Evolutionary conservation across 2,888 invertebrate genomes (phyloP).

Genomic region (Sarcophaga carnaria): DNA sequence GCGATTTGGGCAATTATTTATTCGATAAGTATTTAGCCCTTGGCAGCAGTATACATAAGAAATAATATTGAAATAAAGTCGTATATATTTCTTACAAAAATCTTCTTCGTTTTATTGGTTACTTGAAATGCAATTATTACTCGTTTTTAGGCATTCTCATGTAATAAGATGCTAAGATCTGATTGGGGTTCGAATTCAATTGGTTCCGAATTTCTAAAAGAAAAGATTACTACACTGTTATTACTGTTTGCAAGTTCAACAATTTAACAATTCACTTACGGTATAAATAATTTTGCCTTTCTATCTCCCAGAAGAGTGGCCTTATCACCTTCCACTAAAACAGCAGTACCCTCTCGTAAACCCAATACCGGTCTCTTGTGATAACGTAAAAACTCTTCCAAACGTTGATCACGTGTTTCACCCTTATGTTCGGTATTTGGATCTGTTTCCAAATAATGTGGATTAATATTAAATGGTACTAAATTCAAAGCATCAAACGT

Average conservation of each 20-base stretch:
- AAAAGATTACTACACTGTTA: not conserved
- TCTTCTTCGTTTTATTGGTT: not conserved
- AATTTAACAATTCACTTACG: slow-evolving; percentile 82
- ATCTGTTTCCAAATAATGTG: slow-evolving; percentile 89
- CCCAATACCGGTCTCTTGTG: slow-evolving; percentile 86
- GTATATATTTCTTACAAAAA: slow-evolving; percentile 24
- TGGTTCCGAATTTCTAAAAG: slow-evolving; percentile 83
- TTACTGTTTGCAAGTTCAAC: not conserved
- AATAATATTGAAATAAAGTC: slow-evolving; percentile 35
- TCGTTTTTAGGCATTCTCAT: not conserved
- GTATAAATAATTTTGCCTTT: slow-evolving; percentile 86
- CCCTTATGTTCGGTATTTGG: slow-evolving; percentile 86
- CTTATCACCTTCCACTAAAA: slow-evolving; percentile 84
- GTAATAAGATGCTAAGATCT: slow-evolving; percentile 85
- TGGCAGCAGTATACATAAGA: slow-evolving; percentile 53
- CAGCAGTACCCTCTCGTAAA: slow-evolving; percentile 87
- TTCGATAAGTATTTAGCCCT: slow-evolving; percentile 82
- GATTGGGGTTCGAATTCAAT: slow-evolving; percentile 83
- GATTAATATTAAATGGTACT: slow-evolving; percentile 92
- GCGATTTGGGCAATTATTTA: slow-evolving; percentile 85
- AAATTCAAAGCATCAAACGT: slow-evolving; percentile 86
- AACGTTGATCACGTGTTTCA: slow-evolving; percentile 89
- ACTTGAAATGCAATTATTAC: not conserved
- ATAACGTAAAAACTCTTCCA: slow-evolving; percentile 86
- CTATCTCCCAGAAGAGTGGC: slow-evolving; percentile 85